Base-by-base conservation (phyloP, 1,140 invertebrate species). In the Cydia pomonella region DNA sequence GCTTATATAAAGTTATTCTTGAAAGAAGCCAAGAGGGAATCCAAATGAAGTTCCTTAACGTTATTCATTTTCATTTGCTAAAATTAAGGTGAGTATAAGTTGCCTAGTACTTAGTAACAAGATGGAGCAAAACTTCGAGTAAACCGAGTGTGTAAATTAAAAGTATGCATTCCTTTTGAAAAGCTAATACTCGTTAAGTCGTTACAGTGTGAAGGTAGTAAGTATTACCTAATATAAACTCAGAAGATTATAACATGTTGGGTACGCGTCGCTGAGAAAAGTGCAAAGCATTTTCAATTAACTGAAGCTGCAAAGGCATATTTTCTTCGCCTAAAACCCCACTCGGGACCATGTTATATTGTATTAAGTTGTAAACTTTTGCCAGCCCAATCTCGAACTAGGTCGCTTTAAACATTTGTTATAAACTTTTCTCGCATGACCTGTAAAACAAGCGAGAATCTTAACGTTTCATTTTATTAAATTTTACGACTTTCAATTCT, bases 361-460 rank as follows among this genome's bases (percentile, higher is more conserved):
- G n/a, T 21, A 59, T 23, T 23, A 59, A 59, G 53, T 23, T 59
- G 21, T 59, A 23, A 59, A 59, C 53, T 59, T 59, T n/a, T 59
- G 53, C 18, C 18, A 9, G 53, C 53, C 21, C 18, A 59, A 23
- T 10, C 53, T 59, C 53, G 53, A 59, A 21, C 18, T 59, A 59
- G 53, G 53, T 59, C 7, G 53, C 53, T 18, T 10, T n/a, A 59
- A 59, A 59, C 50, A 59, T 59, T 59, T 59, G 9, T 9, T 59
- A 21, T 59, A 59, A 59, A 59, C 53, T 59, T 59, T 59, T 23
- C 64, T 18, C 64, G 64, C 64, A 69, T 38, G 29, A 10, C 64
- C 64, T 69, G 64, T 69, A 69, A 69, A 69, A 69, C 29, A 21
- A 59, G 53, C 64, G 64, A n/a, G 63, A 29, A 18, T 69, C 64